Percentiles rank a stretch among this genome's conserved stretches.
Conservation (phyloP, 2,113 vertebrate genomes). For the Cyprinodon brontotheroides region DNA sequence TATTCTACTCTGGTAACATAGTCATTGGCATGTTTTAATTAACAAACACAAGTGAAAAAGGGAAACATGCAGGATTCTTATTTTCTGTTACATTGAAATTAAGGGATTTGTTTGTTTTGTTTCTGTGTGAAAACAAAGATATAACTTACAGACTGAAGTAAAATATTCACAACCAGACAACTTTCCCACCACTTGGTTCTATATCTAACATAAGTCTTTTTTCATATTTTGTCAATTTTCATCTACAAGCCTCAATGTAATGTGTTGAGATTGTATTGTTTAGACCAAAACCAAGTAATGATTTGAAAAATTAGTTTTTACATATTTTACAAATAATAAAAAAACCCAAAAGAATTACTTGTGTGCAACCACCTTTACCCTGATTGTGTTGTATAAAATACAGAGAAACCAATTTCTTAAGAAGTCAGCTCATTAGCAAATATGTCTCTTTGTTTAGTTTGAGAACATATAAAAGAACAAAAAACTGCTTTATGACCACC, state of each 20-base stretch:
- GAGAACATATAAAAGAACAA: no score
- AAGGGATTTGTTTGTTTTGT: neutral
- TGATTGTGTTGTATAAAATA: neutral
- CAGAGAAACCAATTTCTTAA: neutral
- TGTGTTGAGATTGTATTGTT: neutral
- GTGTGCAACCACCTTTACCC: neutral
- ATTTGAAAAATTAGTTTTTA: neutral
- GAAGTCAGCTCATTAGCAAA: no score
- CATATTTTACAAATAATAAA: neutral
- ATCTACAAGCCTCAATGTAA: neutral
- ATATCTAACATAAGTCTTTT: neutral
- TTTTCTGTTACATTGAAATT: neutral
- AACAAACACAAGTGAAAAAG: slow-evolving; percentile 1
- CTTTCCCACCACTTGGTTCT: neutral
- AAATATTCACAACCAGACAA: neutral
- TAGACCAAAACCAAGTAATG: neutral
- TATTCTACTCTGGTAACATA: neutral
- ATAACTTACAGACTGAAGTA: neutral
- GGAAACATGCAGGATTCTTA: neutral
- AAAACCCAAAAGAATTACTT: neutral
- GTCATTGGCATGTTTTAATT: neutral
- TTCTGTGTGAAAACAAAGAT: neutral
- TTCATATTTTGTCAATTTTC: neutral
- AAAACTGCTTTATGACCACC: no score
- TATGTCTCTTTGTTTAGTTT: no score